These are phyloP conservation scores for Epinotia bilunana DNA, from an alignment of 2,888 invertebrate species.

Conservation along the genomic window DNA sequence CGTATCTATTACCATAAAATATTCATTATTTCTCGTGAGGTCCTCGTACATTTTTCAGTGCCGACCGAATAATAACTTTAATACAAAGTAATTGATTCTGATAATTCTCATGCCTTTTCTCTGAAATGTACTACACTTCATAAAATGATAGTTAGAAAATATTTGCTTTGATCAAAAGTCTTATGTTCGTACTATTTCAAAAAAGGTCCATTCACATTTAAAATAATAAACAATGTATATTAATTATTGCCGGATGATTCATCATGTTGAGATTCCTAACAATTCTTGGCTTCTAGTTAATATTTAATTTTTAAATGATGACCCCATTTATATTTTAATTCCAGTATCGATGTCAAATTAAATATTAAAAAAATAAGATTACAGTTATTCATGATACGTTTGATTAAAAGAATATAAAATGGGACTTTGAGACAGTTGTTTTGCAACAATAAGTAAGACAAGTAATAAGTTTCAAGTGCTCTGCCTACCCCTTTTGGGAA, in stretches of 20 bases:
- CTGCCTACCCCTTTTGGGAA: too few relatives aligned
- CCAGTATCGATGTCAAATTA: constrained; percentile 16
- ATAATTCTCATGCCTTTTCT: neutral
- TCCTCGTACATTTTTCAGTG: constrained; percentile 19
- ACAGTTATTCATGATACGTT: constrained; percentile 1
- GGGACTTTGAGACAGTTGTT: too few relatives aligned
- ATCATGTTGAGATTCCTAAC: constrained; percentile 70
- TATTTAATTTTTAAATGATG: constrained; percentile 74
- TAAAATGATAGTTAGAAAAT: too few relatives aligned
- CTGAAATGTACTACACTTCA: too few relatives aligned
- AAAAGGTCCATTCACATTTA: too few relatives aligned
- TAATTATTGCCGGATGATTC: constrained; percentile 67
- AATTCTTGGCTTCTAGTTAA: constrained; percentile 73
- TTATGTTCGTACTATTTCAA: too few relatives aligned
- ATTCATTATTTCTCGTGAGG: constrained; percentile 62
- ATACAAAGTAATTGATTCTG: constrained; percentile 21
- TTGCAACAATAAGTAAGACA: neutral
- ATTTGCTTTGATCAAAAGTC: too few relatives aligned
- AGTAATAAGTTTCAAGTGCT: neutral
- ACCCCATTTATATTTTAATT: constrained; percentile 52
- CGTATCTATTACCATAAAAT: constrained; percentile 62
- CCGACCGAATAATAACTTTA: constrained; percentile 1
- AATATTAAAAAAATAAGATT: neutral
- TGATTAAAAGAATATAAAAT: neutral
- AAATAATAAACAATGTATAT: neutral